Base-by-base conservation (phyloP, 2,797 vertebrate species). In the Pipistrellus nathusii region DNA sequence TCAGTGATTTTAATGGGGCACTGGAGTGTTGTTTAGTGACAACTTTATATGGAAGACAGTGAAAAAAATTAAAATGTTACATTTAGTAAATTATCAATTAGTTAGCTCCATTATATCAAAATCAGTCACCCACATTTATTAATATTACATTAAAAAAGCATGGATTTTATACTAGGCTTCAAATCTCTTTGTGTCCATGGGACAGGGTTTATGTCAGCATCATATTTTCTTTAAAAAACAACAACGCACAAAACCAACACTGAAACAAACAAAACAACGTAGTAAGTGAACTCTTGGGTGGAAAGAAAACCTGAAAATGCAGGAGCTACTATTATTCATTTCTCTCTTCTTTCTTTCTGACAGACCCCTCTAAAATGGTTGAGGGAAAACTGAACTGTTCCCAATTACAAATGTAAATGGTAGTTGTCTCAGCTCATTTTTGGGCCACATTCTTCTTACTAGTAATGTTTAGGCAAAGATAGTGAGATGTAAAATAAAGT, bases 1-100 rank as follows among this genome's bases (percentile, higher is more conserved):
- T 95, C 78, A 91, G 93, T 94, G 96, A 94, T 90, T 96, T 95
- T 95, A 97, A 96, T 96, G 85, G 93, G 92, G 32, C 96, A 96
- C 96, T 95, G 62, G 96, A 96, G 96, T 94, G 88, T 96, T 95
- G 92, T 97, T 96, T 93, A 93, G 92, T 95, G 96, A 96, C 94
- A 96, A 93, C 71, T 96, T 96, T 95, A 96, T 96, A 69, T 91
- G 92, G 90, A 96, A 95, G 95, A 96, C 83, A 92, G 82, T 94
- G 78, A 90, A 97, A 97, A 97, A 97, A 97, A 97, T 97, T 96
- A 97, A 96, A 94, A 94, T 93, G 76, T 96, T 96, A 96, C 93
- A 94, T 97, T 96, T 96, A 97, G 96, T 95, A 95, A 96, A 95
- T 97, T 95, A 96, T 82, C 94, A 96, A 95, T 97, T 97, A 97